Percentiles rank a stretch among this genome's conserved stretches.
phyloP scores from a whole-genome alignment of 2,888 invertebrate species.

The Balanococcus diminutus region DNA sequence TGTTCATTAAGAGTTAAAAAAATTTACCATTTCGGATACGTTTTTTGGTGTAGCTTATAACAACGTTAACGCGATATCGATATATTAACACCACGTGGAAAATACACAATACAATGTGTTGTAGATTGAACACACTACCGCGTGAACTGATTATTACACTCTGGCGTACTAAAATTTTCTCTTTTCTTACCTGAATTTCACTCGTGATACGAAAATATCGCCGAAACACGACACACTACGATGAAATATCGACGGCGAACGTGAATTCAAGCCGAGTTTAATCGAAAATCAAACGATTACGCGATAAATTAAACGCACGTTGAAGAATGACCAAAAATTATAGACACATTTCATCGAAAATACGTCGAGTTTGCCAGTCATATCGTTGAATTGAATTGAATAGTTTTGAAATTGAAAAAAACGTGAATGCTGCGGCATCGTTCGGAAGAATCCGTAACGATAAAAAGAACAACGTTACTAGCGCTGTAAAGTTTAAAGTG shows the following conservation, averaged over 20 bases:
- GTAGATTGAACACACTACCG: too few species aligned
- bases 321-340: not conserved
- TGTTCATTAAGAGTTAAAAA: too few species aligned
- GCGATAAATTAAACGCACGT: not conserved
- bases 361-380: not conserved
- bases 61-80: too few species aligned
- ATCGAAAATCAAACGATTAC: not conserved
- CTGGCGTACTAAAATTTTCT: not conserved
- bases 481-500: not conserved
- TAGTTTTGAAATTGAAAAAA: not conserved
- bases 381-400: not conserved
- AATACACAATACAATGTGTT: too few species aligned
- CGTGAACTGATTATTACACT: too few species aligned
- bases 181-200: not conserved
- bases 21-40: too few species aligned
- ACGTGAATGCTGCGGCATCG: conserved; percentile 1
- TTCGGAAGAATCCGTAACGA: conserved; percentile 29
- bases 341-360: conserved; percentile 4
- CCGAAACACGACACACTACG: not conserved
- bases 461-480: not conserved
- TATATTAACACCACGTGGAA: too few species aligned
- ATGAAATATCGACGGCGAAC: not conserved
- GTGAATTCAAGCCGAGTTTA: not conserved
- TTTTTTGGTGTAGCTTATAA: too few species aligned
- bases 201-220: not conserved